Evolutionary conservation across 2,888 invertebrate genomes (phyloP).

Genomic region (Drosophila quinaria): DNA sequence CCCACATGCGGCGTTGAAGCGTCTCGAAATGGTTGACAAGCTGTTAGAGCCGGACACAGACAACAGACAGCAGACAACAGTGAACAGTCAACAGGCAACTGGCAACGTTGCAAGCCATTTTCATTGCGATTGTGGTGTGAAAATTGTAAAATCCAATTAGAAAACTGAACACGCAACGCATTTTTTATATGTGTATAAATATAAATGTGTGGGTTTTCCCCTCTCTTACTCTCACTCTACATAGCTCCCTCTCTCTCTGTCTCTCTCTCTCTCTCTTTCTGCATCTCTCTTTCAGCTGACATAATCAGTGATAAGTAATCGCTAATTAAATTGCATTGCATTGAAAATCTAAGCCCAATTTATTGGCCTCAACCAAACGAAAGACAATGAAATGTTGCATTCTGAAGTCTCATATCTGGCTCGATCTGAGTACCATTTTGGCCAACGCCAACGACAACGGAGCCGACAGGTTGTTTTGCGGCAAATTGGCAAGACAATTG

Average conservation of each 20-base stretch:
- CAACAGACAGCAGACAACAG: not conserved
- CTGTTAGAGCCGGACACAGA: conserved; percentile 23
- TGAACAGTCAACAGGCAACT: not conserved
- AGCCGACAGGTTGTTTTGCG: conserved; percentile 74
- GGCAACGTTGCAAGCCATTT: conserved; percentile 41
- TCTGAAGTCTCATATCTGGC: conserved; percentile 60
- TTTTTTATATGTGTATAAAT: conserved; percentile 21
- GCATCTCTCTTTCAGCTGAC: conserved; percentile 47
- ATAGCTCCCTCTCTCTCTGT: not conserved
- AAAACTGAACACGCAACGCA: conserved; percentile 66
- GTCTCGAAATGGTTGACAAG: conserved; percentile 65
- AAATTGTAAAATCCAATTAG: conserved; percentile 73
- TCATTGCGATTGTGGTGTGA: conserved; percentile 65
- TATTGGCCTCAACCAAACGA: conserved; percentile 33
- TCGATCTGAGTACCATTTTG: conserved; percentile 66
- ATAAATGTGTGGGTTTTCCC: conserved; percentile 46
- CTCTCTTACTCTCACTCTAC: not conserved
- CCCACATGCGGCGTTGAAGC: conserved; percentile 62
- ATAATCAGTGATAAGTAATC: conserved; percentile 75
- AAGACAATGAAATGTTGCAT: conserved; percentile 76
- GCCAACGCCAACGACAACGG: conserved; percentile 48
- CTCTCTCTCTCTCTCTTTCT: not conserved
- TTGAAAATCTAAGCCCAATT: conserved; percentile 58
- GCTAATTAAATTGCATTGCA: conserved; percentile 70
- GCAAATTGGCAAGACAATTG: conserved; percentile 79